Evolutionary conservation across 1,140 invertebrate genomes (phyloP).

Genomic region (Geopemphigus sp.): DNA sequence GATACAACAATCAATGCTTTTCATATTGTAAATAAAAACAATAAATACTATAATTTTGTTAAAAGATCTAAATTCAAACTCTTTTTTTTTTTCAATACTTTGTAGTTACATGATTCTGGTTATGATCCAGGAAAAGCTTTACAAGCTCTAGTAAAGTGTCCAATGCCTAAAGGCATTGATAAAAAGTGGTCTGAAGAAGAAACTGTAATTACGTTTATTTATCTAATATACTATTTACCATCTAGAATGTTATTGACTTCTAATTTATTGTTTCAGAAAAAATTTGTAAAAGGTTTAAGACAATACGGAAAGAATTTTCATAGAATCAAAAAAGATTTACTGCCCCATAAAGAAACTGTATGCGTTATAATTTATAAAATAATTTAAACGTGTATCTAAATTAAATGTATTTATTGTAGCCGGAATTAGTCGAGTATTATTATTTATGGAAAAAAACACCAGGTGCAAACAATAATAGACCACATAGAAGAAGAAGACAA

Average conservation of each 20-base stretch:
- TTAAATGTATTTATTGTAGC: conserved; percentile 59
- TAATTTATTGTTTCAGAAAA: conserved; percentile 64
- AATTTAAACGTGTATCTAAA: conserved; percentile 50
- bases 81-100: conserved; percentile 50
- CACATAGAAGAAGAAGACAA: conserved; percentile 79
- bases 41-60: background rate
- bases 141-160: conserved; percentile 94
- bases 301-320: conserved; percentile 99
- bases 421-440: conserved; percentile 97
- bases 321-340: conserved; percentile 91
- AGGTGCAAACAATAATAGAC: conserved; percentile 90
- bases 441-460: conserved; percentile 99
- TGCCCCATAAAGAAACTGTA: conserved; percentile 94
- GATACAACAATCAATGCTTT: conserved; percentile 97
- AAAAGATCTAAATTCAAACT: background rate
- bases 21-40: conserved; percentile 69
- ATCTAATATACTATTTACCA: conserved; percentile 23
- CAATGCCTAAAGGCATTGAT: conserved; percentile 92
- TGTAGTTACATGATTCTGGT: conserved; percentile 83
- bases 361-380: conserved; percentile 54
- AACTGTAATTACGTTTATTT: conserved; percentile 66
- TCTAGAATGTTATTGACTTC: conserved; percentile 3
- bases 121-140: conserved; percentile 94
- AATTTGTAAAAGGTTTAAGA: conserved; percentile 95
- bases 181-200: conserved; percentile 98